These are phyloP conservation scores for Propithecus coquereli DNA, from an alignment of 2,113 vertebrate species.

Conservation along the genomic window DNA sequence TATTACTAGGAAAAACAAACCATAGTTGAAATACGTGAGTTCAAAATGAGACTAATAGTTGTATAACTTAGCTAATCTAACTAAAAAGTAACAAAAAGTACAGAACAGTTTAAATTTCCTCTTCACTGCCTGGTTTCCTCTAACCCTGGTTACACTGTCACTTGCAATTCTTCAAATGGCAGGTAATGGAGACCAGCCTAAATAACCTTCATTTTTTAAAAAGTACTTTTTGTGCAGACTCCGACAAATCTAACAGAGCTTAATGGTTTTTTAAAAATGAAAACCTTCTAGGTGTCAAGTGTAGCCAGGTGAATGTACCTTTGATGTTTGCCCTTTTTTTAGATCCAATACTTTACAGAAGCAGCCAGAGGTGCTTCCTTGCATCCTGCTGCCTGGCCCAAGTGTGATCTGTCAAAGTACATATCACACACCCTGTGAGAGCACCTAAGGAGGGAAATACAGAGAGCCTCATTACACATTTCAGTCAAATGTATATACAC, in stretches of 20 bases:
- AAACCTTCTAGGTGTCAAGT: neutral
- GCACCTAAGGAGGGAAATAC: neutral
- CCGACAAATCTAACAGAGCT: neutral
- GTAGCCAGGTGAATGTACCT: neutral
- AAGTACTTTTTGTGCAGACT: conserved; percentile 4
- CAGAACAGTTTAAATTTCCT: conserved; percentile 2
- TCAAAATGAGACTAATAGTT: neutral
- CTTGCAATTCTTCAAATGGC: neutral
- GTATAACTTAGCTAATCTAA: neutral
- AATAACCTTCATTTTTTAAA: neutral
- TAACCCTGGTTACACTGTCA: neutral
- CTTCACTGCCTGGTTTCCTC: neutral
- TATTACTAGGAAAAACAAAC: neutral
- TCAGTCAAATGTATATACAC: neutral
- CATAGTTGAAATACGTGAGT: neutral
- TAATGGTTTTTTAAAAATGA: neutral
- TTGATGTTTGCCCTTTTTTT: neutral
- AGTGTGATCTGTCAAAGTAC: neutral
- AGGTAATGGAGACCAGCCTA: neutral
- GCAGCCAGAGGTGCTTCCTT: neutral
- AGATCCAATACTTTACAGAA: neutral
- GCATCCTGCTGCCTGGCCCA: neutral
- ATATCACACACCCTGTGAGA: neutral
- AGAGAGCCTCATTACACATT: neutral
- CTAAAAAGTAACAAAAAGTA: conserved; percentile 4